Base-by-base conservation (phyloP, 2,113 vertebrate genomes). In the Lophotis ruficrista region DNA sequence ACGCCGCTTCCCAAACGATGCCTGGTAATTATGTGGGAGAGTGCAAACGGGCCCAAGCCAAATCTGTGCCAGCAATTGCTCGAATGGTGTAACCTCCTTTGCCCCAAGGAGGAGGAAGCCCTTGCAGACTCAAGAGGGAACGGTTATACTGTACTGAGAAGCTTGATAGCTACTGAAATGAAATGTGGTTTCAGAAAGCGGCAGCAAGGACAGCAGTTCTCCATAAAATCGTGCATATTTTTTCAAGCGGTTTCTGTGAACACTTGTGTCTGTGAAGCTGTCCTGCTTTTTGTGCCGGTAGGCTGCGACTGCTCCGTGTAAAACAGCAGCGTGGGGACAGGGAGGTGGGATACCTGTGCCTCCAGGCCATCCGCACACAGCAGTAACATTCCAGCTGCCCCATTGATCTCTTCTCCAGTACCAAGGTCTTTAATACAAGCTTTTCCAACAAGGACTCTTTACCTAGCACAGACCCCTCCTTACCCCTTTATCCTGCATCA, bases 1-100 rank as follows among this genome's bases (percentile, higher is more conserved):
- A 2, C 7, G 14, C 41, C 0, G 0, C 33, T 76, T 80, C 48
- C 66, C 6, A 0, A 64, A 33, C 57, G 6, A 4, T 19, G 48
- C 66, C 61, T 4, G 18, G 25, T 9, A 56, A 28, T 31, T 62
- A 51, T 66, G 11, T 69, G 22, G 66, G 48, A 54, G 38, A 54
- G 38, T 0, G 3, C 3, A 15, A 21, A 70, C 12, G 33, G 20
- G 8, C 57, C 43, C 43, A 51, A 58, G 30, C 31, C 43, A 61
- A 71, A 62, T 7, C n/a, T 16, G 18, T 66, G 56, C 47, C 43
- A 47, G 48, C 2, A 9, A 14, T 51, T 76, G 30, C 33, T 88
- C 20, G 13, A 25, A 22, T 6, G 30, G 30, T 0, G 0, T 60
- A 43, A 56, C 18, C 31, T 73, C 65, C 47, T 72, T 75, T 90